These are phyloP conservation scores for Nothoprocta perdicaria DNA, from an alignment of 2,113 vertebrate species.

Conservation along the genomic window DNA sequence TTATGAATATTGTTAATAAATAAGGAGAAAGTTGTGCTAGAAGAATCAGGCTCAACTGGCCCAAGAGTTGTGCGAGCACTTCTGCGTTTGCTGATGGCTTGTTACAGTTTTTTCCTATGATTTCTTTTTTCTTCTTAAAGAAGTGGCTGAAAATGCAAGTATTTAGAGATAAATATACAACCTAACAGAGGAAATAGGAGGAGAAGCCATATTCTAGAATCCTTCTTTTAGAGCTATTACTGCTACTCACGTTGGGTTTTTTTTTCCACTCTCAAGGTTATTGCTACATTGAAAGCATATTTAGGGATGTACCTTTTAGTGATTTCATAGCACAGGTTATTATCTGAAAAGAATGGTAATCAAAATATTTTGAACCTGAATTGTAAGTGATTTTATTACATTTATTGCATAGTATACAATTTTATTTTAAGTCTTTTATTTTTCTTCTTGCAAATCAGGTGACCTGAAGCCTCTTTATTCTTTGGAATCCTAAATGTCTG, in stretches of 20 bases:
- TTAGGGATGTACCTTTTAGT: not conserved
- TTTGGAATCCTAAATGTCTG: not conserved
- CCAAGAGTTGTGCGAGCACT: not conserved
- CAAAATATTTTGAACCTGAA: not conserved
- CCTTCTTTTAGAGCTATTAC: not conserved
- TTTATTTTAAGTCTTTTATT: not conserved
- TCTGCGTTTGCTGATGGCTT: not conserved
- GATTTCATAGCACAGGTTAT: not conserved
- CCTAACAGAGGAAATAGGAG: not conserved
- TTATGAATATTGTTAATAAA: not conserved
- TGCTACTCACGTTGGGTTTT: not conserved
- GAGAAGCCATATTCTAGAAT: not conserved
- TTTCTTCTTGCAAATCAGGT: not conserved
- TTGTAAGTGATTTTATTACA: not conserved
- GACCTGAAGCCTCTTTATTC: not conserved
- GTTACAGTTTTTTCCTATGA: not conserved
- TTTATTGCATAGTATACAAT: not conserved
- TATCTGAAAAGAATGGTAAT: not conserved
- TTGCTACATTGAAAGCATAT: not conserved
- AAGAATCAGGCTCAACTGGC: not conserved
- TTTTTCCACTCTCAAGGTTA: not conserved
- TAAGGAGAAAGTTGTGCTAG: not conserved
- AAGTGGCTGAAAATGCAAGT: accelerated
- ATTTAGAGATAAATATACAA: not conserved
- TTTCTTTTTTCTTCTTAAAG: not conserved